Base-by-base conservation (phyloP, 2,888 invertebrate genomes). In the Lepidocyrtoides sp. region DNA sequence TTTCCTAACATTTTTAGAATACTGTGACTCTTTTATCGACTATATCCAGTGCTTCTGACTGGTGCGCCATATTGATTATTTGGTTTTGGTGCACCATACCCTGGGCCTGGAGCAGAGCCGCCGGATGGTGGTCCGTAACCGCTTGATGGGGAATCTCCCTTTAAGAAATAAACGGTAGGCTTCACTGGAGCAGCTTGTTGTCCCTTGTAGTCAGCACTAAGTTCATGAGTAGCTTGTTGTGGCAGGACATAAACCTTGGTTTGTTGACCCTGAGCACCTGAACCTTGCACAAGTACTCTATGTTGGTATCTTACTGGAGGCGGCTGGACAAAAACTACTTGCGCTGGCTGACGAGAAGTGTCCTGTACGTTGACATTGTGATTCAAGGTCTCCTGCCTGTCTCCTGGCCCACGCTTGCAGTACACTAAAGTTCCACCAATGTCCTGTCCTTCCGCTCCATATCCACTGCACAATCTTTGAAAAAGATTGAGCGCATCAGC, bases 211-310 rank as follows among this genome's bases (percentile, higher is more conserved):
- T 92, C 83, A 23, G 90, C 90, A 7, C 20, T 75, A 29, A 92
- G 87, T 14, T 87, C 60, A 36, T 92, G 92, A 12, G 82, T 54
- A 69, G 66, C 69, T 79, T 69, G 82, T 29, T 87, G 87, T 4
- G 92, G 92, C 36, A 92, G 63, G 5, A 92, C 92, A 60, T 87
- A 92, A 66, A 92, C 90, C 81, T 92, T 92, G 17, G 92, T 92
- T 32, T 89, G 86, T 20, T 57, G 90, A n/a, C 69, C 90, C 8
- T 66, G 23, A 7, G 83, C 90, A 12, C 44, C 77, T 10, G 72
- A 79, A 36, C 92, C 92, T 26, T 89, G 81, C 41, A 92, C 86
- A 20, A 86, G 79, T n/a, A 92, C 92, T 20, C 89, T 89, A 41
- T 92, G 92, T 29, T 89, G 81, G 77, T 89, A 92, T 7, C 57